Base-by-base conservation (phyloP, 2,888 invertebrate genomes). In the Sinodicranocentrus sp. region DNA sequence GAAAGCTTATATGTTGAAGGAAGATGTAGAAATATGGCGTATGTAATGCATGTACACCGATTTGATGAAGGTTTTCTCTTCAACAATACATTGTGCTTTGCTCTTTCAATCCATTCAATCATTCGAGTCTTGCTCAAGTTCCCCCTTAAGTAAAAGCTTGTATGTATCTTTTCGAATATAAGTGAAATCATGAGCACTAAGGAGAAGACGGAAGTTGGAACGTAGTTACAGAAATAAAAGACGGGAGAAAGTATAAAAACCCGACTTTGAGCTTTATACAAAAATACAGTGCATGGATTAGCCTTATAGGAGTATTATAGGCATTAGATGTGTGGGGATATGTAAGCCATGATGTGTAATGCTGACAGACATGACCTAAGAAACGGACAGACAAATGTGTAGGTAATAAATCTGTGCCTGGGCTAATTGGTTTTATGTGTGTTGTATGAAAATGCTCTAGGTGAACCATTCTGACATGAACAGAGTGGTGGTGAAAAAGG, bases 371-470 rank as follows among this genome's bases (percentile, higher is more conserved):
- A n/a, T 25, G 33, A 39, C 33, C n/a, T 17, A 33, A 33, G 65
- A 33, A 28, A 13, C 28, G 33, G 61, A 61, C 71, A 70, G 65
- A 76, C 54, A 76, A 76, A 76, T 76, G 76, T 72, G 72, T 6
- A 28, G 67, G 85, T 68, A 72, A 85, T 85, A 85, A 85, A 85
- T 85, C 85, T 78, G 75, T 73, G 82, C 82, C 70, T 48, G 72
- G 63, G 73, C 82, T 85, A 85, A 85, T 85, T 85, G 85, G 82
- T 82, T 85, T 85, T 85, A 85, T 85, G 85, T 85, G 85, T 82
- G 54, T 85, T 75, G 82, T 73, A 85, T 85, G 52, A 73, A 61
- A 33, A 6, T 33, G 10, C 28, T 21, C 44, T 57, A 88, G 87
- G 84, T 83, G 80, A 75, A 71, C 28, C 82, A 85, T 33, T 87